A percentile compares a stretch with the other conserved stretches of the same genome.
Conservation (phyloP, 2,797 vertebrate species). For the Aeoliscus strigatus region DNA sequence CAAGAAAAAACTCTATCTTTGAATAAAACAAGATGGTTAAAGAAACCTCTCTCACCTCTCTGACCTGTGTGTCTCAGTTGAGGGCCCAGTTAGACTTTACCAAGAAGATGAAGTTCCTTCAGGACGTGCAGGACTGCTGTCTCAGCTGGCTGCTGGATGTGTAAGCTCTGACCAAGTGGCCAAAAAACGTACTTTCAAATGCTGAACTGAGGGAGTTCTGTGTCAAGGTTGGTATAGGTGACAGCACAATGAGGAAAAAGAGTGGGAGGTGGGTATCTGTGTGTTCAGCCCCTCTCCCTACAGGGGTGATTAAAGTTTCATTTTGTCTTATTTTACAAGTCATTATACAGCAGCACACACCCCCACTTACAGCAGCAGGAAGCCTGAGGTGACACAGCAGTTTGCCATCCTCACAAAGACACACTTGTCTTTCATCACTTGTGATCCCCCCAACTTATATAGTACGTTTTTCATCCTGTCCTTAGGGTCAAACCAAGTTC, state of each 20-base stretch:
- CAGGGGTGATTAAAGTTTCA: conserved; percentile 37
- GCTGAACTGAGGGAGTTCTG: conserved; percentile 67
- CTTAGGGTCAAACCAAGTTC: too few relatives aligned
- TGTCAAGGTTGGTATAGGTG: conserved; percentile 60
- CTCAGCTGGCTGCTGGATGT: conserved; percentile 68
- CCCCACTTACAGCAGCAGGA: conserved; percentile 1
- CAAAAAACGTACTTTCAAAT: conserved; percentile 67
- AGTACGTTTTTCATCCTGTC: too few relatives aligned
- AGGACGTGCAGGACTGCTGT: conserved; percentile 62
- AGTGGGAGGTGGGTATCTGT: background rate
- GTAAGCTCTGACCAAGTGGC: conserved; percentile 57
- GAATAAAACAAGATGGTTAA: too few relatives aligned
- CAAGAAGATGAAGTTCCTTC: conserved; percentile 65
- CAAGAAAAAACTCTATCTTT: too few relatives aligned
- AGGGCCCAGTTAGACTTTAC: conserved; percentile 59
- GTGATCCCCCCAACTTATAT: too few relatives aligned
- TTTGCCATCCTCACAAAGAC: background rate
- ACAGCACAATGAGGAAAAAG: too few relatives aligned
- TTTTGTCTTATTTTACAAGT: conserved; percentile 23
- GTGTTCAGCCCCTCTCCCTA: conserved; percentile 17
- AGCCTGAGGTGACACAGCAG: conserved; percentile 15
- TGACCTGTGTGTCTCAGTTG: conserved; percentile 20
- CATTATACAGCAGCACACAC: conserved; percentile 23
- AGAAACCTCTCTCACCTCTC: too few relatives aligned
- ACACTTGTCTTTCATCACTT: too few relatives aligned